Evolutionary conservation across 2,888 invertebrate species (phyloP), one percentile per base, ranked within the genome.

Genomic region (Acheta domesticus): DNA sequence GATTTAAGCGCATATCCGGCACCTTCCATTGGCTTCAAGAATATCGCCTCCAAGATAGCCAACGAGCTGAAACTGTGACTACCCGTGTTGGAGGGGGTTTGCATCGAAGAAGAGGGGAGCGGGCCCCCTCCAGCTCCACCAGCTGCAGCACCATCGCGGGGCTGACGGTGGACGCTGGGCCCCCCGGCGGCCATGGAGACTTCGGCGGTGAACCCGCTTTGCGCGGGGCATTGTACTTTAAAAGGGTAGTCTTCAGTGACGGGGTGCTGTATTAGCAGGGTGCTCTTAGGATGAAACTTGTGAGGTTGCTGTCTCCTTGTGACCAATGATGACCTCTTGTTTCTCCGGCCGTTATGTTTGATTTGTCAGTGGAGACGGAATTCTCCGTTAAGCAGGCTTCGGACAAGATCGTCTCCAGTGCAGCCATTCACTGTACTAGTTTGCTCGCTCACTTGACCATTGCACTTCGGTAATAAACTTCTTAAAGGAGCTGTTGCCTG

Each of bases 41-140:
- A 99, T 90, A 99, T 99, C 91, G 99, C 99, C 86, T 98, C 98
- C 84, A 99, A 99, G 92, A 98, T 99, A 89, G 99, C 99, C 86
- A 98, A 99, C 90, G 99, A 99, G 89, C 93, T 99, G 90, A 99
- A 99, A 90, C 97, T 99, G 94, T 96, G 96, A 96, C 95, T 95
- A 92, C 92, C 92, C 87, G 89, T 88, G 83, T 76, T 83, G 82
- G 83, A 83, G 82, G 83, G 83, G 80, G 81, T 79, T 75, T 81
- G 80, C 78, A 79, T 79, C 50, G 80, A 81, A 49, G 82, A 81
- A 20, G 81, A 81, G 78, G 81, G 79, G 79, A 78, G 81, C 49
- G 77, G 73, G 77, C 78, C 78, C 76, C 81, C 81, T 74, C 62
- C 36, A 75, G 75, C 21, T 21, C 81, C 81, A 49, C 79, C 79